Base-by-base conservation (phyloP, 2,797 vertebrate genomes). In the Myotis findleyi region DNA sequence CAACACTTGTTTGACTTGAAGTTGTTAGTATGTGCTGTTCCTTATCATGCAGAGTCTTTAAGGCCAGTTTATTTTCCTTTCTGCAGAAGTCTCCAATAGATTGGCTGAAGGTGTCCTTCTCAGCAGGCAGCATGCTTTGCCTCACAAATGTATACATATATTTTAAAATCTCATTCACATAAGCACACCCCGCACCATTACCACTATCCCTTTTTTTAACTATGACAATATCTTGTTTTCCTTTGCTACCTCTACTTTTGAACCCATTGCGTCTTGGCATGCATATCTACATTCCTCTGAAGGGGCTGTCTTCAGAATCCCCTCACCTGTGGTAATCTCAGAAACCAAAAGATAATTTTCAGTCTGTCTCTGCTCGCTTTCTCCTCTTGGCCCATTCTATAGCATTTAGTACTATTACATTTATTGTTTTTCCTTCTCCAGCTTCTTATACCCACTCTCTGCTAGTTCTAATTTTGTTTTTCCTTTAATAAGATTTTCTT, bases 1-100 rank as follows among this genome's bases (percentile, higher is more conserved):
- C 13, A 44, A 21, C 30, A 27, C 51, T 33, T 71, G 23, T 62
- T 68, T 47, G 51, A 62, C 38, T 21, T 81, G n/a, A 68, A n/a
- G 9, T 62, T 71, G 30, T 93, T 76, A 80, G 47, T 49, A 38
- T 59, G 73, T 30, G 57, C 12, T 59, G 87, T 89, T 82, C 33
- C 25, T 73, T 57, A 66, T 47, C 38, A 25, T 20, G 5, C 3
- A 55, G 81, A 76, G 20, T 14, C 41, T 83, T 68, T 12, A 90
- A 36, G 57, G 23, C 41, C 16, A 62, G 0, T 80, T 72, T 57
- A 51, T 86, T 88, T 75, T 79, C 91, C 18, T 83, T n/a, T 79
- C n/a, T 38, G 5, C 2, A 3, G 21, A 77, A 73, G 9, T 59
- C 66, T 80, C 27, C n/a, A 66, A 9, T 53, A 82, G 72, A n/a